Conservation (phyloP, 2,888 invertebrate species). For the Pristionchus maxplancki region DNA sequence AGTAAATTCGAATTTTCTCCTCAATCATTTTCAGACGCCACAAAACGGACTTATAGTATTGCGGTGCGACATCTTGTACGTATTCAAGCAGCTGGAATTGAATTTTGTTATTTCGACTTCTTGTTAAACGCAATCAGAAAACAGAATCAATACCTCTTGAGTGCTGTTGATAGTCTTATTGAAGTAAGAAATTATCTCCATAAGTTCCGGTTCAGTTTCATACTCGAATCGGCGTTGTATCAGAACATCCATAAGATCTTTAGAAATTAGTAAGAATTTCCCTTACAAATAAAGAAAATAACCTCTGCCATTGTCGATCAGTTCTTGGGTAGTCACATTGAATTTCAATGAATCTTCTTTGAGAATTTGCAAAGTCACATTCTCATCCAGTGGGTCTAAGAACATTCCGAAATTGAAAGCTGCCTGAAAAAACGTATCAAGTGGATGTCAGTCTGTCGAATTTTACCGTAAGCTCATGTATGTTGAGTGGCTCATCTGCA, state of each 20-base stretch:
- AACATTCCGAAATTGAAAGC: neutral
- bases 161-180: neutral
- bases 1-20: neutral
- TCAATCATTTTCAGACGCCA: neutral
- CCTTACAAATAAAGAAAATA: too few relatives aligned
- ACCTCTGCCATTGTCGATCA: neutral
- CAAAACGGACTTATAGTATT: neutral
- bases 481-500: neutral
- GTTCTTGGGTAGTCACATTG: neutral
- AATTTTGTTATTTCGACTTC: neutral
- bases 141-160: neutral
- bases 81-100: neutral
- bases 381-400: neutral
- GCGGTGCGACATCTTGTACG: neutral
- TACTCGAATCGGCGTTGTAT: neutral
- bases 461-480: neutral
- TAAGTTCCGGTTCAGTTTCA: neutral
- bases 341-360: neutral
- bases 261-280: too few relatives aligned
- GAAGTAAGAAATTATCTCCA: neutral
- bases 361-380: neutral
- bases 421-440: neutral
- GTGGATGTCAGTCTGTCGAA: neutral
- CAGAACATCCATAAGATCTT: neutral
- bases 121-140: too few relatives aligned